Evolutionary conservation across 2,888 invertebrate genomes (phyloP).

Genomic region (Chrysotoxum bicinctum): DNA sequence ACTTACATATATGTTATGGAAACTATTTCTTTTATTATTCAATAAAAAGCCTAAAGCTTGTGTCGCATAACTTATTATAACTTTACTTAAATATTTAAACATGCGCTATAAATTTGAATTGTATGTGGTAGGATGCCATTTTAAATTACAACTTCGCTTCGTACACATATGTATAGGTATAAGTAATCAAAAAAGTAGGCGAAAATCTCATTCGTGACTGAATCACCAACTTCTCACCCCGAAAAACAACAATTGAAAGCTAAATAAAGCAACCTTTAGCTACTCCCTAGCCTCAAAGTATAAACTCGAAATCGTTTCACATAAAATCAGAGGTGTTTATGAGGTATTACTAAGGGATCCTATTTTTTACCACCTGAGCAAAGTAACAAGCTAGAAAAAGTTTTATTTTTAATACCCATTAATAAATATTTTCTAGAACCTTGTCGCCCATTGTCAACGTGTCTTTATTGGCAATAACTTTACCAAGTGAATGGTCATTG

Average conservation of each 20-base stretch:
- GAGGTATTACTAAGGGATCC: not conserved
- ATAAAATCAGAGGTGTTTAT: slow-evolving; percentile 35
- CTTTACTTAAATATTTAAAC: too few relatives aligned
- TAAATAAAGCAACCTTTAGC: not conserved
- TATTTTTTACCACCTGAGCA: not conserved
- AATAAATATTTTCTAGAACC: slow-evolving; percentile 43
- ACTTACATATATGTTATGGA: too few relatives aligned
- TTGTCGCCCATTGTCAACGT: slow-evolving; percentile 53
- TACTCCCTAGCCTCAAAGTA: not conserved
- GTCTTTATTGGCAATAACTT: slow-evolving; percentile 69
- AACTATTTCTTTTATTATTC: too few relatives aligned
- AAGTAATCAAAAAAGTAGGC: too few relatives aligned
- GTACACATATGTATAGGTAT: too few relatives aligned
- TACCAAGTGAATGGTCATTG: slow-evolving; percentile 63
- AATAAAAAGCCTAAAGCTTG: too few relatives aligned
- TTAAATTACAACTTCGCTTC: too few relatives aligned
- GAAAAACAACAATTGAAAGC: not conserved
- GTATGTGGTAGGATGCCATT: too few relatives aligned
- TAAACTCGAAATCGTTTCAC: not conserved
- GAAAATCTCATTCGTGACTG: too few relatives aligned
- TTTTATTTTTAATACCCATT: slow-evolving; percentile 56
- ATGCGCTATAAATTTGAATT: too few relatives aligned
- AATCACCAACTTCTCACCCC: too few relatives aligned
- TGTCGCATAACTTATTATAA: too few relatives aligned
- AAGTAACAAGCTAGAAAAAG: slow-evolving; percentile 44